Conservation (phyloP, 2,797 vertebrate species). For the Hippoglossus hippoglossus region DNA sequence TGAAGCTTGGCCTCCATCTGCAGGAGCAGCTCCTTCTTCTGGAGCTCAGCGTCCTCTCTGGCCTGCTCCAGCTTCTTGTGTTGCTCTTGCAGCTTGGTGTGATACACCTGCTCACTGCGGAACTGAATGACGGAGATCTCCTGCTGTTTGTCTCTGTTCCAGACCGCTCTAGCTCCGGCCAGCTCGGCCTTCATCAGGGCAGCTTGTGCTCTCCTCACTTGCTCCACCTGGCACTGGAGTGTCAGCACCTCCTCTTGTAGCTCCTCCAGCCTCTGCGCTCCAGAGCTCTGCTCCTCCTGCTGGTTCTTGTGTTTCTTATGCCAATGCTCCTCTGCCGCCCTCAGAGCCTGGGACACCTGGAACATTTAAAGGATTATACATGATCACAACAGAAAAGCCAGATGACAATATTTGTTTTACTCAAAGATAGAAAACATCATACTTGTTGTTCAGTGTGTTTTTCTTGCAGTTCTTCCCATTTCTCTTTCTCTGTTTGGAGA, state of each 20-base stretch:
- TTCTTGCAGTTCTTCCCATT: constrained; percentile 88
- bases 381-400: not conserved
- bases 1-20: constrained; percentile 88
- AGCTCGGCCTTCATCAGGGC: constrained; percentile 89
- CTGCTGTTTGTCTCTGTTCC: constrained; percentile 92
- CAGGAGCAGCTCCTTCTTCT: constrained; percentile 80
- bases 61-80: constrained; percentile 76
- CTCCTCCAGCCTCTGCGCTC: constrained; percentile 66
- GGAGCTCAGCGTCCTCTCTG: constrained; percentile 79
- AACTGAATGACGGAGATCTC: constrained; percentile 87
- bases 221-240: constrained; percentile 85
- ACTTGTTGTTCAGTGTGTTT: constrained; percentile 82
- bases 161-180: constrained; percentile 87
- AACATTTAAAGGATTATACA: constrained; percentile 9
- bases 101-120: constrained; percentile 86
- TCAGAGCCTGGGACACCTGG: constrained; percentile 77
- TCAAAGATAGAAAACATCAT: constrained; percentile 16
- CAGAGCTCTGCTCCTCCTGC: constrained; percentile 68
- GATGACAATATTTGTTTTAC: not conserved
- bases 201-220: constrained; percentile 84
- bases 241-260: constrained; percentile 85
- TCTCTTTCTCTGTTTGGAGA: constrained; percentile 84
- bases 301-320: constrained; percentile 73
- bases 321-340: constrained; percentile 87
- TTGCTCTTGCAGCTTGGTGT: constrained; percentile 87